These are phyloP conservation scores for Macropus fuliginosus DNA, from an alignment of 2,797 vertebrate species.

Conservation along the genomic window DNA sequence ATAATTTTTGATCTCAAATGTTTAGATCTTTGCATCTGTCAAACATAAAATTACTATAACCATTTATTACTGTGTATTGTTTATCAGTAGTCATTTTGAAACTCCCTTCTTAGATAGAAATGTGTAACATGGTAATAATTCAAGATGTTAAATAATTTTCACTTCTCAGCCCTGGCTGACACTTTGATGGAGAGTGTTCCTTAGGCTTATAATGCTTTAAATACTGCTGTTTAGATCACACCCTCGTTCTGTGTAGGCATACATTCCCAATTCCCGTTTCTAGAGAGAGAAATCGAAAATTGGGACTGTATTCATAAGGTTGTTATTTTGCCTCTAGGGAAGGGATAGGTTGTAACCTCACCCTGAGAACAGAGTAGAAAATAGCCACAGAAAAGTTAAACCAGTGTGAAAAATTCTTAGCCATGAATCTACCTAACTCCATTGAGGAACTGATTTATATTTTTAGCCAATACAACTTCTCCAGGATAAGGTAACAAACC, in stretches of 20 bases:
- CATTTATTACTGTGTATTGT: not conserved
- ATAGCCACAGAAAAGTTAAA: slow-evolving; percentile 47
- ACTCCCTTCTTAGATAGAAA: not conserved
- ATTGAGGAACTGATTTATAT: slow-evolving; percentile 58
- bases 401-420: slow-evolving; percentile 29
- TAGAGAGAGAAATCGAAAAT: slow-evolving; percentile 43
- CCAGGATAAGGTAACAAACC: not conserved
- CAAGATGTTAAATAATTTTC: not conserved
- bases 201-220: not conserved
- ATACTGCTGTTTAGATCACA: not conserved
- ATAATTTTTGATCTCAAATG: not conserved
- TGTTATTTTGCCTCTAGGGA: slow-evolving; percentile 25
- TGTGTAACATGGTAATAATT: not conserved
- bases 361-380: slow-evolving; percentile 31
- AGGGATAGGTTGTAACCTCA: slow-evolving; percentile 53
- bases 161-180: not conserved
- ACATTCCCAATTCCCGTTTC: slow-evolving; percentile 21
- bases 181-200: not conserved
- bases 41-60: not conserved
- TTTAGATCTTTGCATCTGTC: not conserved
- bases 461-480: slow-evolving; percentile 49
- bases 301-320: slow-evolving; percentile 10
- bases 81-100: not conserved
- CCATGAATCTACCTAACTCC: not conserved
- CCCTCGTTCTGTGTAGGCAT: not conserved